Base-by-base conservation (phyloP, 2,888 invertebrate species). In the Drosophila gaucha region DNA sequence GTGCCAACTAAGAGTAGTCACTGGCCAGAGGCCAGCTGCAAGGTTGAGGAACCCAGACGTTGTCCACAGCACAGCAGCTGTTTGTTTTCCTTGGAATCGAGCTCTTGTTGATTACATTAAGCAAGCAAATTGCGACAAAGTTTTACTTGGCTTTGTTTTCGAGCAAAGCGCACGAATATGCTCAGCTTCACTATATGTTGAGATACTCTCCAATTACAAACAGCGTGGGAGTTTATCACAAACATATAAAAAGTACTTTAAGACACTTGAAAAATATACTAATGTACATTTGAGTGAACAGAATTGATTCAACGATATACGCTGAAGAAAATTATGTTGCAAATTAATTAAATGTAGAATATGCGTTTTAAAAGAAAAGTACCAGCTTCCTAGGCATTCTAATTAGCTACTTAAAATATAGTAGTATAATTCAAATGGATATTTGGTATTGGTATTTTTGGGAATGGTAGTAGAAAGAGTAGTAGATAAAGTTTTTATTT, bases 51-150 rank as follows among this genome's bases (percentile, higher is more conserved):
- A 54, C 50, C 54, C 47, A 65, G 22, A 51, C 47, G 28, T 55
- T 59, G 50, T 47, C 54, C 59, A 77, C 65, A n/a, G n/a, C n/a
- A 43, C 67, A 73, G 84, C 82, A 80, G 78, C 83, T 79, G 88
- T 73, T 79, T 67, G 39, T 67, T 86, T 80, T 84, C 77, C 31
- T 43, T 36, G 62, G 80, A 84, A 84, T 60, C 44, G 44, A 22
- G 31, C 38, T 58, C 28, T 44, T 58, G 44, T 58, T 76, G 72
- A 78, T 78, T 74, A 69, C 64, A 55, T 22, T 62, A 57, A 58
- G 26, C 46, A 41, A 57, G 39, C 39, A 54, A 60, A 51, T 44
- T 31, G 57, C 55, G 35, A 54, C 60, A 70, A 64, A 69, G 52
- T 44, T 51, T 68, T 3, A 49, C n/a, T 24, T 28, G 6, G 22